phyloP scores from a whole-genome alignment of 2,888 invertebrate genomes.

The Cheilosia grossa region DNA sequence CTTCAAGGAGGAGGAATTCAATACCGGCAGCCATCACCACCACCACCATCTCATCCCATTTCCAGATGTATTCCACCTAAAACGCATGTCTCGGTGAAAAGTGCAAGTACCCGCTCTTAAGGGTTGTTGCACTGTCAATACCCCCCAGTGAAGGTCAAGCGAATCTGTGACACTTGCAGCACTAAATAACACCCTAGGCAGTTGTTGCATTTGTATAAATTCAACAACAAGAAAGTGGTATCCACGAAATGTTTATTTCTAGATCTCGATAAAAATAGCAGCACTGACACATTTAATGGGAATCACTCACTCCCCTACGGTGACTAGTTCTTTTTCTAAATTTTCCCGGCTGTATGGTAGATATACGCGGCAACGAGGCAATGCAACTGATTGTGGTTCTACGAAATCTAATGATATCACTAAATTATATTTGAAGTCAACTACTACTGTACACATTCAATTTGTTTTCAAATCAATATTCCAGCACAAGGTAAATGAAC shows the following conservation, averaged over 20 bases:
- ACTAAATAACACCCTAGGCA: conserved; percentile 27
- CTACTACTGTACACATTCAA: no score
- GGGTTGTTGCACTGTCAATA: conserved; percentile 70
- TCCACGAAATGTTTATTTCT: conserved; percentile 60
- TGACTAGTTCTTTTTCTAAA: conserved; percentile 10
- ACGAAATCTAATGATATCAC: conserved; percentile 39
- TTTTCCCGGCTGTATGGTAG: conserved; percentile 4
- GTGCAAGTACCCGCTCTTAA: conserved; percentile 72
- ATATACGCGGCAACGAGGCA: neutral
- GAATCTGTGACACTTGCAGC: conserved; percentile 29
- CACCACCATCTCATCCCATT: conserved; percentile 6
- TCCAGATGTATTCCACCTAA: conserved; percentile 8
- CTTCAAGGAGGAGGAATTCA: neutral
- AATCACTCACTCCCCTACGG: conserved; percentile 6
- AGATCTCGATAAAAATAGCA: conserved; percentile 61
- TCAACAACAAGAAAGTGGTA: conserved; percentile 42
- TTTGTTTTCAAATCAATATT: neutral
- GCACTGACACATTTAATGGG: conserved; percentile 30
- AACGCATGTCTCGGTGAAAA: conserved; percentile 72
- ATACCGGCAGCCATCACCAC: conserved; percentile 1
- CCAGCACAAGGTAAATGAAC: conserved; percentile 6
- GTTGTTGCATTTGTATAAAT: neutral
- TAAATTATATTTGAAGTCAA: no score
- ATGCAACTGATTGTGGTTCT: no score
- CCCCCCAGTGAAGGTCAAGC: conserved; percentile 61